These are phyloP conservation scores for Microcaecilia unicolor DNA, from an alignment of 2,797 vertebrate genomes.

Conservation along the genomic window DNA sequence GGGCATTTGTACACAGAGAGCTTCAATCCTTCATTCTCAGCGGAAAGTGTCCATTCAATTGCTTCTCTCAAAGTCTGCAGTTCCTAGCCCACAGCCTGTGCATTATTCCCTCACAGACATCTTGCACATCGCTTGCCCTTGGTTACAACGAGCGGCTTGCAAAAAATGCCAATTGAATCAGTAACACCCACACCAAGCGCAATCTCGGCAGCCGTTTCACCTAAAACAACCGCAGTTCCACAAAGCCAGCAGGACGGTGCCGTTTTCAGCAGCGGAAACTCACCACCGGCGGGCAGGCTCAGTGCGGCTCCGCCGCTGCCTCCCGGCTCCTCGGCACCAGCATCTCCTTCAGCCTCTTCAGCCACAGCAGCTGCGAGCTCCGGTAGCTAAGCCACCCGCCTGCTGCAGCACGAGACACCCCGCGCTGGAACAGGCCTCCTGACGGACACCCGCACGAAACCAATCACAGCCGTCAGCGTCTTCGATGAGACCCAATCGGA, in stretches of 20 bases:
- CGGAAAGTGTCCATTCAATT: conserved; percentile 19
- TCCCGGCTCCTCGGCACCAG: background rate
- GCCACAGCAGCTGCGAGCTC: conserved; percentile 3
- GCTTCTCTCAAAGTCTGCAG: conserved; percentile 15
- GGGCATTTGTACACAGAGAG: conserved; percentile 4
- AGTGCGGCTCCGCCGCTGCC: background rate
- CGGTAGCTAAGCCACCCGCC: too few species aligned
- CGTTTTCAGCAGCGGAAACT: background rate
- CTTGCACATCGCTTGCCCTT: too few species aligned
- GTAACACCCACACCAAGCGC: background rate
- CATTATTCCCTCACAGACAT: too few species aligned
- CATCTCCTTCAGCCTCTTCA: background rate
- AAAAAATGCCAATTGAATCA: too few species aligned
- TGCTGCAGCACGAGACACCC: conserved; percentile 13
- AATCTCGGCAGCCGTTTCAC: conserved; percentile 6
- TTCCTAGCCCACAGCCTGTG: too few species aligned
- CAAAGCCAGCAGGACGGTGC: background rate
- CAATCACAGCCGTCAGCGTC: conserved; percentile 37
- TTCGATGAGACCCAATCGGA: too few species aligned
- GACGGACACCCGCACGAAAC: conserved; percentile 35
- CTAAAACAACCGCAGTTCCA: background rate
- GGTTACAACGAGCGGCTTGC: too few species aligned
- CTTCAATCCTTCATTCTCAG: background rate
- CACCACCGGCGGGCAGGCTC: too few species aligned
- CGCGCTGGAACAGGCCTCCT: conserved; percentile 24